Base-by-base conservation (phyloP, 2,888 invertebrate species). In the Hemicrepidius hirtus region DNA sequence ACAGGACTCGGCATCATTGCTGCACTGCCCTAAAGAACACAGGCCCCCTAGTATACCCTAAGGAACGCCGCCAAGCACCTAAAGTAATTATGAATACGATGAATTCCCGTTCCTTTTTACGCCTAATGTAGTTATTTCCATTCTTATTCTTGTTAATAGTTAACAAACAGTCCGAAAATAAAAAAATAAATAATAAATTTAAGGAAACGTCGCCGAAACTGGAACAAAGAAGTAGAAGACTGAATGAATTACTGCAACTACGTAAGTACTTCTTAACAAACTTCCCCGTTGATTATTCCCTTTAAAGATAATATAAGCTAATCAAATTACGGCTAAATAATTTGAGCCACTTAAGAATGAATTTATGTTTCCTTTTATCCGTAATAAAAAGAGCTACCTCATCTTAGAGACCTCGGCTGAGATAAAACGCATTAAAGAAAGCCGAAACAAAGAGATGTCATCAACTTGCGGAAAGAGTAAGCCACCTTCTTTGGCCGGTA, bases 61-160 rank as follows among this genome's bases (percentile, higher is more conserved):
- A 79, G 83, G 84, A 82, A 73, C 70, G 74, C 80, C 78, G 78
- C 81, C 76, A 80, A 77, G 83, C 82, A 82, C 82, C 84, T 83
- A 84, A 85, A 84, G 83, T 85, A 84, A 84, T 85, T 85, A 85
- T 81, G 82, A 81, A 83, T 84, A 82, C 84, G 84, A 84, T 84
- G 82, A 84, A 84, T 83, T 84, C 80, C 76, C 80, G 80, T 79
- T 81, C 82, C 82, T 82, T 84, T 83, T 82, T 80, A 80, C 82
- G 81, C 81, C 82, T 82, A 83, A 83, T 82, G 81, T 78, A 80
- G 80, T 83, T 83, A 82, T 81, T 79, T 72, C 71, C 73, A 73
- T 77, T 79, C 77, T 78, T 78, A 80, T 80, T 78, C 77, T 75
- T 70, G 75, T 80, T 79, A 80, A 78, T 76, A 76, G 75, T 75